Conservation (phyloP, 2,797 vertebrate species). For the Gymnoscopelus microlampas region DNA sequence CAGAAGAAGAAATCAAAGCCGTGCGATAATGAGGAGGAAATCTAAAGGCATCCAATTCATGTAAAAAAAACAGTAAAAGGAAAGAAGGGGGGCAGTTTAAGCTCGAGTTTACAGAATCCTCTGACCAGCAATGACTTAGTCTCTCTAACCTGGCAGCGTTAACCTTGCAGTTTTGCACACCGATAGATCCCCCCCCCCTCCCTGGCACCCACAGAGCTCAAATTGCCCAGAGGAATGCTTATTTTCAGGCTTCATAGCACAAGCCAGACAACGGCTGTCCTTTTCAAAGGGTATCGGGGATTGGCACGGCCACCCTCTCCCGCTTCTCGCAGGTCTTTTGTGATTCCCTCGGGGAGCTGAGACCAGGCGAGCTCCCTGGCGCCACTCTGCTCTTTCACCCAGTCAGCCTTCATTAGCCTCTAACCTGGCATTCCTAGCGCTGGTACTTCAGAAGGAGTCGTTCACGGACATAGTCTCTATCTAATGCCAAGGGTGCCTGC, state of each 20-base stretch:
- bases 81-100: no score
- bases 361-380: conserved; percentile 62
- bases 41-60: background rate
- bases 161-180: conserved; percentile 37
- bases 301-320: conserved; percentile 70
- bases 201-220: conserved; percentile 41
- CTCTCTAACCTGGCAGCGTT: conserved; percentile 35
- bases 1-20: background rate
- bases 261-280: conserved; percentile 71
- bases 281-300: conserved; percentile 75
- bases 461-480: conserved; percentile 17
- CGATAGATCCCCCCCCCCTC: conserved; percentile 37
- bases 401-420: conserved; percentile 75
- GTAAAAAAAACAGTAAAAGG: no score
- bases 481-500: background rate
- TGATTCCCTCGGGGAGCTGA: conserved; percentile 63
- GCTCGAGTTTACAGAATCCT: background rate
- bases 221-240: conserved; percentile 66
- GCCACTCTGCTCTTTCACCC: conserved; percentile 70
- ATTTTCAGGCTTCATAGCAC: conserved; percentile 65
- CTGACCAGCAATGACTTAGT: conserved; percentile 40
- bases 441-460: conserved; percentile 18
- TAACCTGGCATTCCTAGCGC: conserved; percentile 48
- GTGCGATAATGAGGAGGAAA: background rate
- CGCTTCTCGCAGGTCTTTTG: conserved; percentile 66